phyloP scores from a whole-genome alignment of 30 jellyfish, hydroid and myxozoan species.

The Aurelia coerulea region DNA sequence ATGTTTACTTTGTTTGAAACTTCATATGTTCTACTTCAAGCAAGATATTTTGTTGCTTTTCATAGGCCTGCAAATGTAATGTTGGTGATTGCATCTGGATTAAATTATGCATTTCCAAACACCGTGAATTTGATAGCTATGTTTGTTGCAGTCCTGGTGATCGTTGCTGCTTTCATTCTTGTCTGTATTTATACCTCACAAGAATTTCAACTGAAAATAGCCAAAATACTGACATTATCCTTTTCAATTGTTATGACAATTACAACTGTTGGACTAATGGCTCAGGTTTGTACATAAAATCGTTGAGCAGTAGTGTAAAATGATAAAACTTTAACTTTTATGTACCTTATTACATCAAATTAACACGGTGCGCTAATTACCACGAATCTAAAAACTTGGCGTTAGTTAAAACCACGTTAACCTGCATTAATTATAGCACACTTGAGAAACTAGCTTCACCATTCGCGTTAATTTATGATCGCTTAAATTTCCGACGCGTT shows the following conservation, averaged over 20 bases:
- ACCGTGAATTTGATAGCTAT: slow-evolving; percentile 66
- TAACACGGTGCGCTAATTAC: no score
- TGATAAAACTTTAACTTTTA: not conserved
- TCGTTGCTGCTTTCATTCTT: slow-evolving; percentile 45
- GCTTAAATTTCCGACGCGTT: no score
- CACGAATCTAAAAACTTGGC: no score
- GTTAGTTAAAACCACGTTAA: no score
- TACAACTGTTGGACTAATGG: slow-evolving; percentile 93
- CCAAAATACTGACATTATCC: slow-evolving; percentile 77
- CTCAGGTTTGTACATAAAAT: slow-evolving; percentile 71
- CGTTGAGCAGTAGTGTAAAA: not conserved
- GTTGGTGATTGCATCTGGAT: slow-evolving; percentile 83
- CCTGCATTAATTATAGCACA: no score
- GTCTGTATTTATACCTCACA: slow-evolving; percentile 75
- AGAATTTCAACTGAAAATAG: slow-evolving; percentile 73
- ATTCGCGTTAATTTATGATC: no score
- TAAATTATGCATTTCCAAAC: slow-evolving; percentile 85
- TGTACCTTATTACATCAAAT: no score
- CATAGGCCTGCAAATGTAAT: slow-evolving; percentile 90
- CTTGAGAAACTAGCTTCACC: no score
- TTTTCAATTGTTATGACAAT: slow-evolving; percentile 87
- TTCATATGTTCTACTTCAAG: no score
- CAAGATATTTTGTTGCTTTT: not conserved
- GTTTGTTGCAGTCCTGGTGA: slow-evolving; percentile 52
- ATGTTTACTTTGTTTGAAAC: no score